These are phyloP conservation scores for Margarornis squamiger DNA, from an alignment of 2,797 vertebrate genomes.

Conservation along the genomic window DNA sequence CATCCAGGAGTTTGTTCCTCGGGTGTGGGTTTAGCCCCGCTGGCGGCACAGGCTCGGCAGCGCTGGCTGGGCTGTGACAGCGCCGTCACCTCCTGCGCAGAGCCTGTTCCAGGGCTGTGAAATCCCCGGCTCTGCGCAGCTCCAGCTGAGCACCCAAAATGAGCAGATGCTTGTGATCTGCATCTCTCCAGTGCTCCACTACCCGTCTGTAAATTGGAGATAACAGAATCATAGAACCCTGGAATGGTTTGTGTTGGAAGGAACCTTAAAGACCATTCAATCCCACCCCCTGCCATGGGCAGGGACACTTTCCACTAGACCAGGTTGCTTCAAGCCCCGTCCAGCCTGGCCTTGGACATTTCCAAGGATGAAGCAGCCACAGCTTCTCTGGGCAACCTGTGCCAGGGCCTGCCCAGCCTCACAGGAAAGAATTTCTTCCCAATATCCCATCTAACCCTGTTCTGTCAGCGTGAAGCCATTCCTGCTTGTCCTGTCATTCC, in stretches of 20 bases:
- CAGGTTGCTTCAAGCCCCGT: fast-evolving
- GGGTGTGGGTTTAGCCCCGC: not conserved
- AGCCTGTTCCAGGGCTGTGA: not conserved
- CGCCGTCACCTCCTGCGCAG: slow-evolving; percentile 1
- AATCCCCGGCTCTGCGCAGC: not conserved
- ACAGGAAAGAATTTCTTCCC: not conserved
- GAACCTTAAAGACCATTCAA: not conserved
- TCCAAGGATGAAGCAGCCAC: not conserved
- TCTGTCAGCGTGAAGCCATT: not conserved
- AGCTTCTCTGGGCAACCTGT: not conserved
- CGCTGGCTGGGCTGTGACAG: not conserved
- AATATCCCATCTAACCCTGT: not conserved
- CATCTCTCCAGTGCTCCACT: not conserved
- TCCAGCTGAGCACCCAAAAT: slow-evolving; percentile 20
- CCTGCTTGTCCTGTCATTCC: not conserved
- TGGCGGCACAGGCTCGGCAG: not conserved
- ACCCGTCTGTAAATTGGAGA: not conserved
- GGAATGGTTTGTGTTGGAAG: not conserved
- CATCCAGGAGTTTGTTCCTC: not conserved
- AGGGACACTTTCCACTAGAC: not conserved
- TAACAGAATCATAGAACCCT: fast-evolving
- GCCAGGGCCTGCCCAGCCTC: fast-evolving
- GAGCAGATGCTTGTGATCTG: not conserved
- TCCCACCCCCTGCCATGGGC: not conserved
- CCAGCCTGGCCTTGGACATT: not conserved